Conservation (phyloP, 2,888 invertebrate genomes). For the Caenorhabditis wallacei region DNA sequence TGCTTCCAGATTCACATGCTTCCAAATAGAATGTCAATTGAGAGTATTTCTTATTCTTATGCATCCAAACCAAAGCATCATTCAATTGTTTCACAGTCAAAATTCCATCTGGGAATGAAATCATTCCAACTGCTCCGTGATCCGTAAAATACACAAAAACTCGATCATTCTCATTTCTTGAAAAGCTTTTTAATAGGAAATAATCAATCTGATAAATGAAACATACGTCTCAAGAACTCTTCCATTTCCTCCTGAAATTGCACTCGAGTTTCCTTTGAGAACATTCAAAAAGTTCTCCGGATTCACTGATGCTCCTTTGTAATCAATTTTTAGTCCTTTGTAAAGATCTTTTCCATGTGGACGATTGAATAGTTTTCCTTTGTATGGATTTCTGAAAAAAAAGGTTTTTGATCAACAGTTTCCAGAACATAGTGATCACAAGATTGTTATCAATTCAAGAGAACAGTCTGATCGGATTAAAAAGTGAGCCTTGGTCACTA, state of each 20-base stretch:
- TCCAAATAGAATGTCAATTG: slow-evolving; percentile 87
- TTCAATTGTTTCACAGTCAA: slow-evolving; percentile 84
- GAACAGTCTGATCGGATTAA: slow-evolving; percentile 1
- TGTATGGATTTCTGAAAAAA: slow-evolving; percentile 85
- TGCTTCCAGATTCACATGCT: slow-evolving; percentile 87
- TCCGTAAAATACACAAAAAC: slow-evolving; percentile 87
- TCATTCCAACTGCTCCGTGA: slow-evolving; percentile 86
- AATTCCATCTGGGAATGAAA: slow-evolving; percentile 85
- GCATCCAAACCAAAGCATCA: slow-evolving; percentile 84
- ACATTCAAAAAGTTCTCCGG: slow-evolving; percentile 86
- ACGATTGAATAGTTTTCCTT: slow-evolving; percentile 86
- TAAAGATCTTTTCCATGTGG: slow-evolving; percentile 86
- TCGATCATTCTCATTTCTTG: slow-evolving; percentile 86
- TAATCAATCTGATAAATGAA: too few species aligned
- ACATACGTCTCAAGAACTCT: slow-evolving; percentile 58
- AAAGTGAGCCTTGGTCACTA: neutral
- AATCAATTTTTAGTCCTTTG: slow-evolving; percentile 86
- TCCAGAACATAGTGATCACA: neutral
- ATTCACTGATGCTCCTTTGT: slow-evolving; percentile 85
- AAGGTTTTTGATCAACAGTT: neutral
- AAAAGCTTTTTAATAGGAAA: slow-evolving; percentile 28
- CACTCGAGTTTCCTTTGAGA: slow-evolving; percentile 85
- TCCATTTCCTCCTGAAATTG: slow-evolving; percentile 84
- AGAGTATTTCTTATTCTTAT: slow-evolving; percentile 84
- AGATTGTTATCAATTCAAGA: slow-evolving; percentile 2